A percentile compares a stretch with the other conserved stretches of the same genome.
phyloP scores from a whole-genome alignment of 1,140 invertebrate genomes.

The Bombus turneri region DNA sequence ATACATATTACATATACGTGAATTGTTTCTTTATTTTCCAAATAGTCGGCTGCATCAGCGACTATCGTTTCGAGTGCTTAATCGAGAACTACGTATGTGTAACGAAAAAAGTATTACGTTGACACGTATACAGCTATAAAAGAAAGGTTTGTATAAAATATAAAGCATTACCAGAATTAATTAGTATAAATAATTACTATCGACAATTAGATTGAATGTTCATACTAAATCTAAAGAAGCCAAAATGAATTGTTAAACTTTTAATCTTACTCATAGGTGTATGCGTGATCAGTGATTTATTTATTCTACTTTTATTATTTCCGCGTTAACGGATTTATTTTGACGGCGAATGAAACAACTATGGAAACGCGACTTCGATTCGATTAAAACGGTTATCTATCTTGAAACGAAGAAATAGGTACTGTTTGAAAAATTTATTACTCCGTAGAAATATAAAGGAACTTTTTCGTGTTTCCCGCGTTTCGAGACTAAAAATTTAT shows the following conservation, averaged over 20 bases:
- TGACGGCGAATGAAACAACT: background rate
- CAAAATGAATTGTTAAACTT: conserved; percentile 81
- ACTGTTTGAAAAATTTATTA: background rate
- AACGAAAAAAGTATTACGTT: conserved; percentile 68
- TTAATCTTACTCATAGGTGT: conserved; percentile 73
- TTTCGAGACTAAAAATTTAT: background rate
- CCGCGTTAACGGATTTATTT: background rate
- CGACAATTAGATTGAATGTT: conserved; percentile 78
- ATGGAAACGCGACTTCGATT: background rate
- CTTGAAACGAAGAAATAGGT: background rate
- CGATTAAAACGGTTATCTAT: background rate
- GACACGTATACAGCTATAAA: conserved; percentile 42
- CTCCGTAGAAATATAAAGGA: background rate
- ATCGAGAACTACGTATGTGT: conserved; percentile 31
- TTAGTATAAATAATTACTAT: conserved; percentile 67
- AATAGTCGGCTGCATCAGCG: conserved; percentile 24
- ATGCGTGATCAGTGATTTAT: conserved; percentile 44
- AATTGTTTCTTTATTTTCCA: conserved; percentile 47
- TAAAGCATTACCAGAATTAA: conserved; percentile 69
- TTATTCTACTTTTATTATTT: background rate
- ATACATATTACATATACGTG: conserved; percentile 13
- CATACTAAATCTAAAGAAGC: conserved; percentile 75
- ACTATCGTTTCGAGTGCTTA: conserved; percentile 31
- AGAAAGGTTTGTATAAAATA: conserved; percentile 77
- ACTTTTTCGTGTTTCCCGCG: background rate